A percentile compares a stretch with the other conserved stretches of the same genome.
Conservation (phyloP, 2,797 vertebrate species). For the Euphonia xanthogaster region DNA sequence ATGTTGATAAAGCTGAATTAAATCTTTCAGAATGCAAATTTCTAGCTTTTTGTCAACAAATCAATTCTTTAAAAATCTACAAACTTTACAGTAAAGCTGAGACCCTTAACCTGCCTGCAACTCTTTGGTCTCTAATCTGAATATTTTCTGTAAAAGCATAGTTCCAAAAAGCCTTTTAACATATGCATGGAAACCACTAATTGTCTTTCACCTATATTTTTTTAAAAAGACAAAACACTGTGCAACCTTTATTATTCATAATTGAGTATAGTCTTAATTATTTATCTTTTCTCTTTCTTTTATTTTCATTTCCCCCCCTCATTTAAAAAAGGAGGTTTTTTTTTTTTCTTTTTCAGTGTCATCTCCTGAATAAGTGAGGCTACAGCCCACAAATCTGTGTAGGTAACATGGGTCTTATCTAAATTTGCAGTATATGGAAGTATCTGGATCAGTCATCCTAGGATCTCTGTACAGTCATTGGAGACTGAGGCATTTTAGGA, state of each 20-base stretch:
- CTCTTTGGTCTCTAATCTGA: not conserved
- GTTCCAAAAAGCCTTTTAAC: not conserved
- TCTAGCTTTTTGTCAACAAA: not conserved
- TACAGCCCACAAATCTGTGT: not conserved
- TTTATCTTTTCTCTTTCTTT: not conserved
- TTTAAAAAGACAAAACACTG: not conserved
- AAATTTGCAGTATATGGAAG: not conserved
- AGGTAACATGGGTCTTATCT: not conserved
- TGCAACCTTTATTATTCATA: not conserved
- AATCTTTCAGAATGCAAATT: not conserved
- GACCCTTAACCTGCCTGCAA: not conserved
- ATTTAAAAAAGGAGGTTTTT: not conserved
- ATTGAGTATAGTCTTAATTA: not conserved
- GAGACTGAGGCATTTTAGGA: not conserved
- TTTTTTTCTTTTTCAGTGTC: not conserved
- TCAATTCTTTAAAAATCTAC: not conserved
- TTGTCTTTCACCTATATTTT: not conserved
- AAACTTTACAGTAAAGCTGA: not conserved
- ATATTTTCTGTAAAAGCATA: not conserved
- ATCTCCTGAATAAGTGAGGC: not conserved
- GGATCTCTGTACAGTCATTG: not conserved
- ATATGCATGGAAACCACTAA: not conserved
- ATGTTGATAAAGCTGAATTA: not conserved
- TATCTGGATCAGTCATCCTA: not conserved
- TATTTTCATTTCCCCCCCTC: fast-evolving